phyloP scores from a whole-genome alignment of 2,888 invertebrate species.

The Cheilosia grossa region DNA sequence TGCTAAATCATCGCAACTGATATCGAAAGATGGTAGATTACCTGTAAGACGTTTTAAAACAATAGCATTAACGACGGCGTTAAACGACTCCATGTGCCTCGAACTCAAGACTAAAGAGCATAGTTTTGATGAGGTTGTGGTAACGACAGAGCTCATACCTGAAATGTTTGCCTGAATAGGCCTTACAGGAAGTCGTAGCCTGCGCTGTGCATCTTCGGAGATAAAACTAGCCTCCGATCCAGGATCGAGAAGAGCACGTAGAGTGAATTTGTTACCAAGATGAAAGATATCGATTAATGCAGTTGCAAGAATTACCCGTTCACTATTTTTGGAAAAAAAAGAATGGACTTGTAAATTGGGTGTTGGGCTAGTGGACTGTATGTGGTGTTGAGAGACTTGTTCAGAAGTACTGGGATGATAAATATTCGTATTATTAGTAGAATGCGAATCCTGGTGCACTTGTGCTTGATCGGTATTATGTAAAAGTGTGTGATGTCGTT shows the following conservation, averaged over 20 bases:
- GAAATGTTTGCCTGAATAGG: conserved; percentile 11
- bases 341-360: background rate
- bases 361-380: background rate
- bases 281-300: conserved; percentile 3
- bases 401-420: background rate
- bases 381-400: background rate
- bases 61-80: background rate
- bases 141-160: conserved; percentile 6
- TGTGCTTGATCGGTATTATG: background rate
- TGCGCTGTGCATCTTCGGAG: background rate
- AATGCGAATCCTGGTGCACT: background rate
- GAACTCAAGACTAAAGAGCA: conserved; percentile 1
- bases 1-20: background rate
- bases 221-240: conserved; percentile 18
- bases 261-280: background rate
- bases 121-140: conserved; percentile 12
- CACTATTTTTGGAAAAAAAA: conserved; percentile 1
- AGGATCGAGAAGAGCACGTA: conserved; percentile 15
- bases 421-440: background rate
- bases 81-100: background rate
- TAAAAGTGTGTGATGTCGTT: conserved; percentile 5
- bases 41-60: conserved; percentile 29
- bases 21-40: conserved; percentile 6
- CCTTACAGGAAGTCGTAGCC: background rate
- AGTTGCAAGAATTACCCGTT: conserved; percentile 1